A percentile compares a stretch with the other conserved stretches of the same genome.
Conservation (phyloP, 1,140 invertebrate species). For the Paraescarpia echinospica region DNA sequence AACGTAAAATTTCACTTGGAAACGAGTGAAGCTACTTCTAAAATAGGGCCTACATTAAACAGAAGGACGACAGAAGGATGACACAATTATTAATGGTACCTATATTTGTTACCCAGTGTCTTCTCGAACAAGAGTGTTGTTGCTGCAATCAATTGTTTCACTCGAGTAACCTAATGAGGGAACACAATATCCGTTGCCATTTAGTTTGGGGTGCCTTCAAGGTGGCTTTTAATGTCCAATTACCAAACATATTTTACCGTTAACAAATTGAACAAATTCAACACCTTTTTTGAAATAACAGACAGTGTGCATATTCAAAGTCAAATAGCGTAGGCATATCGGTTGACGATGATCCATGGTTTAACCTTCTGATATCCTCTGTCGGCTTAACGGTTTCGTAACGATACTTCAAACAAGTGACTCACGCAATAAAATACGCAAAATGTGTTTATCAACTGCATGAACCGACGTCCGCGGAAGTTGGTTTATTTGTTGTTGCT, state of each 20-base stretch:
- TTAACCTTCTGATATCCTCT: background rate
- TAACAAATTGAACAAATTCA: background rate
- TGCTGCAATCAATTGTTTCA: no score
- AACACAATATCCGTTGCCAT: no score
- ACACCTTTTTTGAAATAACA: background rate
- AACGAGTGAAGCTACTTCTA: no score
- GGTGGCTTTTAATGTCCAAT: background rate
- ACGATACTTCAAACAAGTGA: background rate
- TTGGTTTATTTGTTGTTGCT: conserved; percentile 1
- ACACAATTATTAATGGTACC: no score
- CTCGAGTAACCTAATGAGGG: no score
- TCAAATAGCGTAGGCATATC: background rate
- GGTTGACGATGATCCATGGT: background rate
- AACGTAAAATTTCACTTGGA: no score
- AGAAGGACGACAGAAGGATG: no score
- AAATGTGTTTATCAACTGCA: background rate
- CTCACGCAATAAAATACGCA: background rate
- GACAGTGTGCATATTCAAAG: background rate
- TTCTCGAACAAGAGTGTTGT: no score
- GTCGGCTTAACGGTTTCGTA: conserved; percentile 26
- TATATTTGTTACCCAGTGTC: no score
- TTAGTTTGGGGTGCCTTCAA: no score
- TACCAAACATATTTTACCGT: background rate
- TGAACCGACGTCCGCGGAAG: background rate
- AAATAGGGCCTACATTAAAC: no score